Base-by-base conservation (phyloP, 2,113 vertebrate genomes). In the Eulemur rufifrons region DNA sequence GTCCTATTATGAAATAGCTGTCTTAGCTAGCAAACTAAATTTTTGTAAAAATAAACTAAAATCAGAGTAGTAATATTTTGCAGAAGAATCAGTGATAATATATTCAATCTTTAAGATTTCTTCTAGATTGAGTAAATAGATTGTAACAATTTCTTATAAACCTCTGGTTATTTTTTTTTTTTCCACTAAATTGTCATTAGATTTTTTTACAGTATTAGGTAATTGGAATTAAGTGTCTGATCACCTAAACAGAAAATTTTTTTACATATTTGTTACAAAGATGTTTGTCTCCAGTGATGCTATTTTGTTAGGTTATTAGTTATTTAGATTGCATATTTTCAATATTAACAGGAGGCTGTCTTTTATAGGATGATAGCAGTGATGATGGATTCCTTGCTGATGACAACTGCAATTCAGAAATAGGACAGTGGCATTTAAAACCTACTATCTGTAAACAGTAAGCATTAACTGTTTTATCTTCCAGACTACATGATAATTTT, bases 371-470 rank as follows among this genome's bases (percentile, higher is more conserved):
- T 27, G 99, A 99, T 97, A 99, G 99, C 98, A 99, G 99, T 56
- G 99, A 99, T 76, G 99, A 99, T 54, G 99, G 99, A 39, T 98
- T 99, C 68, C 98, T 99, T 96, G 98, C 98, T 1, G 99, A 99
- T 59, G 99, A 99, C 66, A 93, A 97, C 13, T 98, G 97, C 71
- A 97, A n/a, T 95, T 99, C 99, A 29, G 99, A 99, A 96, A 96
- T 98, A 96, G 98, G 99, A 6, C 98, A 98, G 2, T 98, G 99
- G 99, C 97, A 99, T 84, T 98, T 99, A 91, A 99, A 98, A 93
- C 99, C 98, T 8, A 99, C 97, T 92, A 92, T 99, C 98, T 99
- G 99, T 98, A 99, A 98, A 99, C 99, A 99, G 99, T 99, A 98
- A 99, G 99, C 98, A 88, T 52, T 95, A 69, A 91, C 47, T 88